A percentile compares a stretch with the other conserved stretches of the same genome.
Conservation (phyloP, 2,113 vertebrate species). For the Cricetomys ansorgei region DNA sequence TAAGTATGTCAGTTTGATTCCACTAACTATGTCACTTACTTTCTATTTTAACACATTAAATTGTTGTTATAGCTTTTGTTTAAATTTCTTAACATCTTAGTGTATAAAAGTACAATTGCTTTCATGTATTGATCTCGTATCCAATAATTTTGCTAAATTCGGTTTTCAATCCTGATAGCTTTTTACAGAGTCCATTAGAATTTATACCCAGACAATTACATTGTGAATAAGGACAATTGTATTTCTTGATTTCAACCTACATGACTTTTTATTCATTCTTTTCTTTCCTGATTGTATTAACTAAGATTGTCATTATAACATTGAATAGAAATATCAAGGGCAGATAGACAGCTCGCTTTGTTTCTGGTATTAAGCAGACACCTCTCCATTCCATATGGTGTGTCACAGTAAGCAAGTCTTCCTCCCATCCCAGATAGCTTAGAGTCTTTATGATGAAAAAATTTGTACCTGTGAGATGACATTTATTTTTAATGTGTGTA, state of each 20-base stretch:
- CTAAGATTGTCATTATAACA: not conserved
- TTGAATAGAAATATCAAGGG: slow-evolving; percentile 5
- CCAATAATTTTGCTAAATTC: slow-evolving; percentile 5
- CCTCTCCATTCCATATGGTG: not conserved
- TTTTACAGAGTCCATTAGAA: not conserved
- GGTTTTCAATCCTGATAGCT: slow-evolving; percentile 2
- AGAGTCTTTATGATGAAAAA: not conserved
- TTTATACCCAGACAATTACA: not conserved
- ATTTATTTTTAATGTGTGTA: not conserved
- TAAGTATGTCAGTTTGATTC: not conserved
- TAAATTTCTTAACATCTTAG: slow-evolving; percentile 29
- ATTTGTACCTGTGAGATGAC: not conserved
- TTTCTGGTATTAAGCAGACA: slow-evolving; percentile 14
- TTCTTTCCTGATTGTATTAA: not conserved
- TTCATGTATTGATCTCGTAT: not conserved
- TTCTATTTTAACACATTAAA: slow-evolving; percentile 37
- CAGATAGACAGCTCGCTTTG: not conserved
- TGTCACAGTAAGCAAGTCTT: not conserved
- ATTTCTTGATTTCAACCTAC: not conserved
- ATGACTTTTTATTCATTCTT: not conserved
- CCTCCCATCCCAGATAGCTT: not conserved
- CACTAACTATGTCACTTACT: not conserved
- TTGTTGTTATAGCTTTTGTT: slow-evolving; percentile 49
- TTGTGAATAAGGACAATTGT: slow-evolving; percentile 27
- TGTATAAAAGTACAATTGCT: not conserved